phyloP scores from a whole-genome alignment of 2,888 invertebrate genomes.

The Lysandra bellargus region DNA sequence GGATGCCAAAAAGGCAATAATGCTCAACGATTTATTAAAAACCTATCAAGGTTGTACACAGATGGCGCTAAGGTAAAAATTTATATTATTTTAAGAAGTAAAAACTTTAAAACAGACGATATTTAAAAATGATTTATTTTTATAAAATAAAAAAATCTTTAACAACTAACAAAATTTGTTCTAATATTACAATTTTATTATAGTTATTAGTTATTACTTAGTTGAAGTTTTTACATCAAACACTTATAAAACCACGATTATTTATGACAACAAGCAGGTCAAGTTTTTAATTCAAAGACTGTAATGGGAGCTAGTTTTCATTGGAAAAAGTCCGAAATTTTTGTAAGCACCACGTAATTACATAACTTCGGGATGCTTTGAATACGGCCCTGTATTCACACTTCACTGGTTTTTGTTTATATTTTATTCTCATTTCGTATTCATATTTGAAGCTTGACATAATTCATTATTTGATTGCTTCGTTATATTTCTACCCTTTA shows the following conservation, averaged over 20 bases:
- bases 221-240: not conserved
- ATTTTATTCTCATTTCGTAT: not conserved
- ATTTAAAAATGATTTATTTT: too few relatives aligned
- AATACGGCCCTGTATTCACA: slow-evolving; percentile 1
- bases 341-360: not conserved
- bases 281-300: not conserved
- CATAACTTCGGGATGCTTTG: not conserved
- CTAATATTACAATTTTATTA: too few relatives aligned
- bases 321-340: not conserved
- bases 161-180: too few relatives aligned
- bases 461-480: not conserved
- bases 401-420: slow-evolving; percentile 5
- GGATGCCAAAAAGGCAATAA: not conserved
- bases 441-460: slow-evolving; percentile 6
- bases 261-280: not conserved
- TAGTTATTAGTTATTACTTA: too few relatives aligned
- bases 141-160: too few relatives aligned
- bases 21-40: not conserved
- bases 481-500: slow-evolving; percentile 8
- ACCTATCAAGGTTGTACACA: not conserved
- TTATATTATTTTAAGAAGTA: too few relatives aligned
- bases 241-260: not conserved
- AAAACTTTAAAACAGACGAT: too few relatives aligned
- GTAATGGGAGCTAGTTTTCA: not conserved
- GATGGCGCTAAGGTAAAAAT: not conserved